phyloP scores from a whole-genome alignment of 2,888 invertebrate species.

The Erebia epiphron region DNA sequence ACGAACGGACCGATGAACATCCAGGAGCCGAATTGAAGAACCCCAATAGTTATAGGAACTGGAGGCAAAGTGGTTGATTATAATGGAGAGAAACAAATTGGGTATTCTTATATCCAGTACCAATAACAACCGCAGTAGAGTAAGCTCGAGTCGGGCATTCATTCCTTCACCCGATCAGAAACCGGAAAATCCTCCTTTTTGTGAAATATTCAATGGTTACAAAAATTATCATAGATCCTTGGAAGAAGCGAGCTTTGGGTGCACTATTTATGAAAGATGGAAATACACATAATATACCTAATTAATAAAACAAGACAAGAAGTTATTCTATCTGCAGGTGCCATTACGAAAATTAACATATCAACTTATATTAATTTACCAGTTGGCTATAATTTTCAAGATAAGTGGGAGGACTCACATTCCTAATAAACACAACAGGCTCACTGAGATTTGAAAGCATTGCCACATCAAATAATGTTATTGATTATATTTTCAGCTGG shows the following conservation, averaged over 20 bases:
- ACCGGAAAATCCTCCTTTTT: conserved; percentile 85
- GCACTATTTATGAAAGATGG: conserved; percentile 82
- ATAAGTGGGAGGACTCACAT: conserved; percentile 89
- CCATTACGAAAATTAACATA: conserved; percentile 84
- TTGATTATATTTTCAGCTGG: conserved; percentile 80
- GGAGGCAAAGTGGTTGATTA: conserved; percentile 85
- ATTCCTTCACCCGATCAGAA: conserved; percentile 83
- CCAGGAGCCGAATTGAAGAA: conserved; percentile 82
- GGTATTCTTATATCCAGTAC: conserved; percentile 87
- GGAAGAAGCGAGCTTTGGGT: conserved; percentile 80
- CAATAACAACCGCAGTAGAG: conserved; percentile 86
- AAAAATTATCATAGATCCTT: conserved; percentile 80
- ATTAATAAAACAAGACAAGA: conserved; percentile 84
- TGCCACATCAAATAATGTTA: conserved; percentile 61
- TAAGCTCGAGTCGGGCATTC: conserved; percentile 90
- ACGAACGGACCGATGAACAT: conserved; percentile 84
- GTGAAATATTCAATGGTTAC: conserved; percentile 83
- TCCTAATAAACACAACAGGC: conserved; percentile 86
- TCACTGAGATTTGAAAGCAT: conserved; percentile 84
- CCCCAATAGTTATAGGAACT: conserved; percentile 83
- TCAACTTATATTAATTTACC: conserved; percentile 83
- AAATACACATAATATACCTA: conserved; percentile 54
- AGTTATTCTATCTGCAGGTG: conserved; percentile 90
- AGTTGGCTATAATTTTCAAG: conserved; percentile 91
- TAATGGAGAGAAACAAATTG: conserved; percentile 86